Evolutionary conservation across 1,140 invertebrate genomes (phyloP).

Genomic region (Cylas formicarius): DNA sequence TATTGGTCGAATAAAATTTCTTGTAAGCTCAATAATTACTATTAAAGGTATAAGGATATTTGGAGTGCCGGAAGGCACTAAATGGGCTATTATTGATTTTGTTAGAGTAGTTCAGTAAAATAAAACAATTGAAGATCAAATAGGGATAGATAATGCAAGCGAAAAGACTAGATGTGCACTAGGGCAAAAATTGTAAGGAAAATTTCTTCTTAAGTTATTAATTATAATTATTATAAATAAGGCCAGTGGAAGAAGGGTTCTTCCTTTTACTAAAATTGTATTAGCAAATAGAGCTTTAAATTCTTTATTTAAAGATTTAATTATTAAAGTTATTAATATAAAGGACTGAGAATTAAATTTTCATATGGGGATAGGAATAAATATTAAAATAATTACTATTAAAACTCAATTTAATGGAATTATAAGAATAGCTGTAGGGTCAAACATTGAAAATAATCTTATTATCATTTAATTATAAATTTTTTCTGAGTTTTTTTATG

Average conservation of each 20-base stretch:
- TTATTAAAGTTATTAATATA: conserved; percentile 41
- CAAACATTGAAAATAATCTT: conserved; percentile 51
- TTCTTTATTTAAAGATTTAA: no score
- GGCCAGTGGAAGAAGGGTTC: conserved; percentile 46
- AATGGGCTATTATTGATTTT: conserved; percentile 50
- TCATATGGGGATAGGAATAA: conserved; percentile 46
- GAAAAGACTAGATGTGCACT: conserved; percentile 53
- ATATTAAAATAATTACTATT: conserved; percentile 43
- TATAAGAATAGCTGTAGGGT: conserved; percentile 43
- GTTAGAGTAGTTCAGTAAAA: conserved; percentile 50
- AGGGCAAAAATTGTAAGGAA: conserved; percentile 59
- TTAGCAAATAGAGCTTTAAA: conserved; percentile 46
- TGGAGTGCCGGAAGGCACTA: conserved; percentile 54
- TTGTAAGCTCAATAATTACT: conserved; percentile 54
- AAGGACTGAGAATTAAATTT: conserved; percentile 43
- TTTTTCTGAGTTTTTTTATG: conserved; percentile 43
- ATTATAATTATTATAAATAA: conserved; percentile 50
- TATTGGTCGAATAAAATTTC: conserved; percentile 54
- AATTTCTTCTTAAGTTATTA: conserved; percentile 58
- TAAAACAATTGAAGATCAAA: conserved; percentile 56
- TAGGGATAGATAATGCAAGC: conserved; percentile 47
- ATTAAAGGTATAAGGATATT: conserved; percentile 48
- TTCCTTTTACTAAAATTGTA: conserved; percentile 41
- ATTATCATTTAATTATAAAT: conserved; percentile 53
- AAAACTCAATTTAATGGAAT: conserved; percentile 50